These are phyloP conservation scores for Thalassophryne amazonica DNA, from an alignment of 2,797 vertebrate species.

Conservation along the genomic window DNA sequence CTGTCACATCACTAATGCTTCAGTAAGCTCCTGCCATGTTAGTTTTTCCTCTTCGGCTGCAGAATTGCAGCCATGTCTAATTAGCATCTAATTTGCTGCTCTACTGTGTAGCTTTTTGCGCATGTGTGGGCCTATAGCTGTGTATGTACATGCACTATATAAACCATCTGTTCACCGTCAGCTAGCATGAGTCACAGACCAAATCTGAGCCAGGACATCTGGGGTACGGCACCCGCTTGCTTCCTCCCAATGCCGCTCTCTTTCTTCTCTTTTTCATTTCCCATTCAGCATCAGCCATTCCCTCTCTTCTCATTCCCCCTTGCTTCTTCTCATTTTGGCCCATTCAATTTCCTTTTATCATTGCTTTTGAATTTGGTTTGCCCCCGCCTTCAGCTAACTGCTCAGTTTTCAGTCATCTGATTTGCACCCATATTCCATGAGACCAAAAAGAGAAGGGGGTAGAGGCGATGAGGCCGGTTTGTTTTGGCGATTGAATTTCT, in stretches of 20 bases:
- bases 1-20: conserved; percentile 21
- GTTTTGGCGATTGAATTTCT: conserved; percentile 52
- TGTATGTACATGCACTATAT: conserved; percentile 41
- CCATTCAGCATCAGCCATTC: background rate
- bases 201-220: conserved; percentile 68
- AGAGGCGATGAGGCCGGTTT: conserved; percentile 33
- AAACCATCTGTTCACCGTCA: conserved; percentile 78
- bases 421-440: conserved; percentile 31
- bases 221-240: conserved; percentile 50
- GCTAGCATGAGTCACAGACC: conserved; percentile 68
- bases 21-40: conserved; percentile 49
- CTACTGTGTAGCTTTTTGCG: conserved; percentile 3
- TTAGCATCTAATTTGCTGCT: conserved; percentile 59
- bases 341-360: conserved; percentile 21
- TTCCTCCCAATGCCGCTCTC: conserved; percentile 21
- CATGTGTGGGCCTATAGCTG: conserved; percentile 4
- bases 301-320: background rate
- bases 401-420: background rate
- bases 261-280: conserved; percentile 24
- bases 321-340: conserved; percentile 36
- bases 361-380: conserved; percentile 1
- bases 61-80: conserved; percentile 65
- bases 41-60: conserved; percentile 40
- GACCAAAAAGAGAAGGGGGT: conserved; percentile 14
- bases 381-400: background rate